Conservation (phyloP, 2,888 invertebrate genomes). For the Amorpha juglandis region DNA sequence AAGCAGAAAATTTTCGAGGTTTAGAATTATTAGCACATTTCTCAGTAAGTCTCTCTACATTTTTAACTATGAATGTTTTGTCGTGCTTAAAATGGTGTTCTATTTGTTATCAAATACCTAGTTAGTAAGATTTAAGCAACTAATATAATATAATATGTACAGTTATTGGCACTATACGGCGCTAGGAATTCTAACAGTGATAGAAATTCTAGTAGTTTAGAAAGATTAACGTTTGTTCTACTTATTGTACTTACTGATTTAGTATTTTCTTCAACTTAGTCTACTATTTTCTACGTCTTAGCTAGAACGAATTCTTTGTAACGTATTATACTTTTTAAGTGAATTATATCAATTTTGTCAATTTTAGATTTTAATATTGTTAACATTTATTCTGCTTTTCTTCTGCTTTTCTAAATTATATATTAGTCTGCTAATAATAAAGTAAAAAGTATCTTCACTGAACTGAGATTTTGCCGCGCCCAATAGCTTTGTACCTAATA, state of each 20-base stretch:
- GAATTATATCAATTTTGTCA: slow-evolving; percentile 83
- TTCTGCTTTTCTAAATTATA: slow-evolving; percentile 47
- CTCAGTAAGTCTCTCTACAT: slow-evolving; percentile 85
- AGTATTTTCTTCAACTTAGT: slow-evolving; percentile 50
- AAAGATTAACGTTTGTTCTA: slow-evolving; percentile 39
- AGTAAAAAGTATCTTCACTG: slow-evolving; percentile 16
- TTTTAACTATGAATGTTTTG: slow-evolving; percentile 85
- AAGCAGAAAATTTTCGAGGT: slow-evolving; percentile 72
- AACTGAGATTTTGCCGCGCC: slow-evolving; percentile 9
- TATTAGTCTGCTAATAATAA: not conserved
- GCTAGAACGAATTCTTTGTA: slow-evolving; percentile 59
- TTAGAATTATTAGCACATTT: slow-evolving; percentile 85
- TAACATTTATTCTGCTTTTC: slow-evolving; percentile 60
- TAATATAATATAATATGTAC: slow-evolving; percentile 68
- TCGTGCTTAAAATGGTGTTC: slow-evolving; percentile 86
- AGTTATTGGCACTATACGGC: slow-evolving; percentile 83
- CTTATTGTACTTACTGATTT: slow-evolving; percentile 51
- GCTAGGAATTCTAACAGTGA: slow-evolving; percentile 41
- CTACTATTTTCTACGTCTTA: slow-evolving; percentile 45
- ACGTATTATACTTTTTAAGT: slow-evolving; percentile 73
- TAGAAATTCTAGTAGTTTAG: slow-evolving; percentile 50
- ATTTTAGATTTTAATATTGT: slow-evolving; percentile 81
- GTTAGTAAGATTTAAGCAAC: slow-evolving; percentile 81
- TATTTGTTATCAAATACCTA: slow-evolving; percentile 85
- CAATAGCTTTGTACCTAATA: slow-evolving; percentile 47